A percentile compares a stretch with the other conserved stretches of the same genome.
Conservation (phyloP, 2,113 vertebrate species). For the Acinonyx jubatus region DNA sequence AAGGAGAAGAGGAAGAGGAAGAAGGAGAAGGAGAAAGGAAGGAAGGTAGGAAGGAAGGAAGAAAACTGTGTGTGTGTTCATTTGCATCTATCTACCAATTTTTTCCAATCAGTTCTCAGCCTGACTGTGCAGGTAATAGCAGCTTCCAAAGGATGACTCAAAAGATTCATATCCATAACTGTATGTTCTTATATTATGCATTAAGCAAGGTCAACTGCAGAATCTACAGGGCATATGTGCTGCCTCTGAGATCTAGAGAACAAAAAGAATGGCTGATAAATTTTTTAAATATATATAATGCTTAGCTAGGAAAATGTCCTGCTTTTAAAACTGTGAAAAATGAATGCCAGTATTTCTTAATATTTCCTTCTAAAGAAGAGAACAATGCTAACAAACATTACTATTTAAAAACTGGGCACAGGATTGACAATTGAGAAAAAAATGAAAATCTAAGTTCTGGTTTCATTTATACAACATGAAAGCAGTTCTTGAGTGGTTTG, state of each 20-base stretch:
- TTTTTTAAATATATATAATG: neutral
- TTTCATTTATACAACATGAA: neutral
- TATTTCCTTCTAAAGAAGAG: neutral
- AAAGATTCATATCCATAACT: neutral
- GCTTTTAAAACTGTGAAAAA: neutral
- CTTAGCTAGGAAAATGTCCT: neutral
- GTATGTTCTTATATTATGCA: neutral
- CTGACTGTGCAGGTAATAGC: neutral
- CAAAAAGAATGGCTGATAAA: neutral
- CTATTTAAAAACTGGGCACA: neutral
- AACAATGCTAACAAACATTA: neutral
- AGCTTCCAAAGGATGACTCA: neutral
- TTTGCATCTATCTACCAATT: neutral
- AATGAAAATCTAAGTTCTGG: neutral
- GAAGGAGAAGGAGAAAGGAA: neutral
- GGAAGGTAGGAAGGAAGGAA: too few relatives aligned
- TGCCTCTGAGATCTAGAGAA: neutral
- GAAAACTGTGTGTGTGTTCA: neutral
- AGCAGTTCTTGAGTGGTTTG: neutral
- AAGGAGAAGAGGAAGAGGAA: neutral
- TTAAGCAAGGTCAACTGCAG: neutral
- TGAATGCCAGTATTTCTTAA: neutral
- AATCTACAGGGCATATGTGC: neutral
- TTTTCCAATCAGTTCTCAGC: neutral
- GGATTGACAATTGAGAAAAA: neutral